A percentile compares a stretch with the other conserved stretches of the same genome.
phyloP scores from a whole-genome alignment of 2,113 vertebrate species.

The Gracilinanus agilis region DNA sequence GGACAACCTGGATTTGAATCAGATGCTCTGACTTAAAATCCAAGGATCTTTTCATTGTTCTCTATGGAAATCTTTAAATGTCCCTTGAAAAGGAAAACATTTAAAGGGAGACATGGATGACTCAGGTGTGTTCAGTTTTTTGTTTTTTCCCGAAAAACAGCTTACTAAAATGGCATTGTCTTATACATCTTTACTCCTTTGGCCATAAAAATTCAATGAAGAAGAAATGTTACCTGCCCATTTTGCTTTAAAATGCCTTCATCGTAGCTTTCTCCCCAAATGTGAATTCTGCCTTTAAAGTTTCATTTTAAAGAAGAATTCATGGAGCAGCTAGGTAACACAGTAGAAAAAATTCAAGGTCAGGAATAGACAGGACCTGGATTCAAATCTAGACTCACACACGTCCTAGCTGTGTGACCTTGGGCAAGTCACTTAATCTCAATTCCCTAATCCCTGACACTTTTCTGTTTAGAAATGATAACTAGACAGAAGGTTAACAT shows the following conservation, averaged over 20 bases:
- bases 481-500: no score
- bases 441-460: no score
- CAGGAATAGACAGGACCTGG: no score
- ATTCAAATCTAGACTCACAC: no score
- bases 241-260: neutral
- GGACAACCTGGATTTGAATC: neutral
- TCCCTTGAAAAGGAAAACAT: neutral
- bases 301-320: neutral
- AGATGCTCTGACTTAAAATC: neutral
- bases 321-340: neutral
- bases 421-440: no score
- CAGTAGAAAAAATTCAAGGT: no score
- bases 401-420: no score
- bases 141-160: neutral
- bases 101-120: neutral
- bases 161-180: neutral
- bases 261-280: neutral
- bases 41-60: neutral
- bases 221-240: neutral
- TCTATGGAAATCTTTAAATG: neutral
- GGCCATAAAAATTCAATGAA: neutral
- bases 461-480: no score
- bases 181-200: neutral
- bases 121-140: neutral
- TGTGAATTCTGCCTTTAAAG: neutral